Evolutionary conservation across 2,888 invertebrate species (phyloP).

Genomic region (Podabrus alpinus): DNA sequence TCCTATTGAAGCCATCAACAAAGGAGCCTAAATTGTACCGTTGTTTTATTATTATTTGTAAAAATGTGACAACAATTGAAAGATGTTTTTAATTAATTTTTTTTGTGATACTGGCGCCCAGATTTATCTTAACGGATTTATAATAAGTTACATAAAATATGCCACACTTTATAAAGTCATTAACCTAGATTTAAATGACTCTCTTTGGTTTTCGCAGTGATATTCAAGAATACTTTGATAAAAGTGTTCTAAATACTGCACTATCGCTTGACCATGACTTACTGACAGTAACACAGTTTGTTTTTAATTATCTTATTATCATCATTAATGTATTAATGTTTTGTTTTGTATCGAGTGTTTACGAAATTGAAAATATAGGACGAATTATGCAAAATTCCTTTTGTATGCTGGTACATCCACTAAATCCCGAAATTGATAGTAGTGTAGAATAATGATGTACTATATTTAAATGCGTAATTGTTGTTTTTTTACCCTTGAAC

Average conservation of each 20-base stretch:
- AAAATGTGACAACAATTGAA: background rate
- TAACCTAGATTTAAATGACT: slow-evolving; percentile 24
- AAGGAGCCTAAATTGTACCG: background rate
- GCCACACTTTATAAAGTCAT: slow-evolving; percentile 21
- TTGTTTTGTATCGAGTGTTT: background rate
- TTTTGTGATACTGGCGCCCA: slow-evolving; percentile 1
- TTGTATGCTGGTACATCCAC: background rate
- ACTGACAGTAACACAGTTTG: slow-evolving; percentile 35
- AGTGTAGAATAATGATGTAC: background rate
- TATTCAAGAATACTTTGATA: slow-evolving; percentile 34
- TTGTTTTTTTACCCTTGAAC: slow-evolving; percentile 32
- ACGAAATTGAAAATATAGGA: background rate
- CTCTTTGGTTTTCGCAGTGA: slow-evolving; percentile 24
- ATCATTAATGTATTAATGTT: background rate
- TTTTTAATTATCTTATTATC: slow-evolving; percentile 4
- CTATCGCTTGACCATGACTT: slow-evolving; percentile 36
- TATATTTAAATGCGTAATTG: background rate
- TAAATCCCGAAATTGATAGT: background rate
- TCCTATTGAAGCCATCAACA: background rate
- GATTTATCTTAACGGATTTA: slow-evolving; percentile 21
- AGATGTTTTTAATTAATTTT: background rate
- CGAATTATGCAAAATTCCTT: background rate
- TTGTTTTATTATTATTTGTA: background rate
- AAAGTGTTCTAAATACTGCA: slow-evolving; percentile 31
- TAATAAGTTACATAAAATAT: slow-evolving; percentile 19